These are phyloP conservation scores for Morpho helenor DNA, from an alignment of 2,888 invertebrate species.

Conservation along the genomic window DNA sequence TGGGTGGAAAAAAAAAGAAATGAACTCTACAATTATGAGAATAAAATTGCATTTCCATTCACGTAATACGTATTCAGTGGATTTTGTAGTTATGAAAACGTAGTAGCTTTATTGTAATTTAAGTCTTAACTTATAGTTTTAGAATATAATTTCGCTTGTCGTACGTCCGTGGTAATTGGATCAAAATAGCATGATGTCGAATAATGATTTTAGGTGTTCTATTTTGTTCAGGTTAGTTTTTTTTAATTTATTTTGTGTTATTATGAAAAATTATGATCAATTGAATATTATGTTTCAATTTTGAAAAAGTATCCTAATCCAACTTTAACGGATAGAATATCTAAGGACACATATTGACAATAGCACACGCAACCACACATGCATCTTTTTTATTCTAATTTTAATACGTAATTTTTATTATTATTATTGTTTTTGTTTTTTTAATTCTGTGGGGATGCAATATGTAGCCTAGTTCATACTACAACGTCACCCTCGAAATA, in stretches of 20 bases:
- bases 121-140: not conserved
- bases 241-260: too few species aligned
- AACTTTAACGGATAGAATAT: not conserved
- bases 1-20: slow-evolving; percentile 10
- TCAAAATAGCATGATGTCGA: slow-evolving; percentile 19
- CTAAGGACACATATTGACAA: too few species aligned
- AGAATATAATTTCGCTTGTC: slow-evolving; percentile 7
- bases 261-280: too few species aligned
- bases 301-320: not conserved
- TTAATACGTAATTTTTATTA: too few species aligned
- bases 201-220: slow-evolving; percentile 21
- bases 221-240: slow-evolving; percentile 13
- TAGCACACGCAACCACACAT: too few species aligned
- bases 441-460: too few species aligned
- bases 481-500: too few species aligned
- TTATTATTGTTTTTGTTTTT: too few species aligned
- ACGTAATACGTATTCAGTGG: slow-evolving; percentile 10
- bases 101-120: slow-evolving; percentile 12
- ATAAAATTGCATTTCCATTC: slow-evolving; percentile 9
- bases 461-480: too few species aligned
- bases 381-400: too few species aligned
- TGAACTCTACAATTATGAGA: slow-evolving; percentile 9
- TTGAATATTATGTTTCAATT: too few species aligned
- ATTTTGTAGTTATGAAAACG: slow-evolving; percentile 18
- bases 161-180: slow-evolving; percentile 18